Evolutionary conservation across 2,113 vertebrate species (phyloP).

Genomic region (Erythrocercus mccallii): DNA sequence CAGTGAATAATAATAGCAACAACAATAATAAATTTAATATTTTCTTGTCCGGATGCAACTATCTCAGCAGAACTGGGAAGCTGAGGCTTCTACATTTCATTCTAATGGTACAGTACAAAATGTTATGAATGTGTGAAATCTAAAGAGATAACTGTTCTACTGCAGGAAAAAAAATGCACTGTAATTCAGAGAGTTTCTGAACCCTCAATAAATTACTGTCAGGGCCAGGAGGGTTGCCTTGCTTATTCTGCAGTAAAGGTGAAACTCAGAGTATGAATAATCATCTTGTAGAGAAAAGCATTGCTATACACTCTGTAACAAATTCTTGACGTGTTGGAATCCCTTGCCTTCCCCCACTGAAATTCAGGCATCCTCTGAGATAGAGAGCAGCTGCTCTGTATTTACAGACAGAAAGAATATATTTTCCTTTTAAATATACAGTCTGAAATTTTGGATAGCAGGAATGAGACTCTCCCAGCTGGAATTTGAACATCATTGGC

Average conservation of each 20-base stretch:
- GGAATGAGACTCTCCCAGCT: background rate
- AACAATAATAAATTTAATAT: background rate
- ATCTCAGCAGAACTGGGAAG: background rate
- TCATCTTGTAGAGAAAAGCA: background rate
- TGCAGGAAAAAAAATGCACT: background rate
- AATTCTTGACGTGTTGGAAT: background rate
- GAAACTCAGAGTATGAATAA: background rate
- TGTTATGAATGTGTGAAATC: background rate
- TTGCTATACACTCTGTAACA: background rate
- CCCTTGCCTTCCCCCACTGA: background rate
- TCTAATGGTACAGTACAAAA: background rate
- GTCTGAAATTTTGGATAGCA: slow-evolving; percentile 14
- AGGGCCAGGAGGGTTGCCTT: background rate
- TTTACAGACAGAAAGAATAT: background rate
- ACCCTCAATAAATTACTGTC: background rate
- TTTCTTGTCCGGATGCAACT: background rate
- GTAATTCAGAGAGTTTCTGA: background rate
- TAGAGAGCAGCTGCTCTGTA: slow-evolving; percentile 11
- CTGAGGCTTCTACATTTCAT: slow-evolving; percentile 11
- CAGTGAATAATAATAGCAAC: background rate
- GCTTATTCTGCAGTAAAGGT: background rate
- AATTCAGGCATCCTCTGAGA: background rate
- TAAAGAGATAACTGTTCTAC: background rate
- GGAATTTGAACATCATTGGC: slow-evolving; percentile 42
- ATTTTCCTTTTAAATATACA: background rate